Evolutionary conservation across 2,797 vertebrate species (phyloP), one percentile per base, ranked within the genome.

Genomic region (Channallabes apus): DNA sequence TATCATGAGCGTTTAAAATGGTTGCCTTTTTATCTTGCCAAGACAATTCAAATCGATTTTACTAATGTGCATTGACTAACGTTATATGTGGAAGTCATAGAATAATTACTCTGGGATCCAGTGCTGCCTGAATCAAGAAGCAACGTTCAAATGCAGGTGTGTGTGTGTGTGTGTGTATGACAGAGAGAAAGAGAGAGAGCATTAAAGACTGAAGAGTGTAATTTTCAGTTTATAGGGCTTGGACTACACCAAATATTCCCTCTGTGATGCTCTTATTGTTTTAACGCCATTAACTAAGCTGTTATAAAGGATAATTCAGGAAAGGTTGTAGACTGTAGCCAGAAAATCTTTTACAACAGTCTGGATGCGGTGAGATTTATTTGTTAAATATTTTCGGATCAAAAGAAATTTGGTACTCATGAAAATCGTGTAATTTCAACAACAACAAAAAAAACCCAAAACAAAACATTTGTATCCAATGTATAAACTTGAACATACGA

Each of bases 21-120:
- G 78, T 84, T 80, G 86, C 86, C 82, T 89, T 84, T 77, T 54
- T 86, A 4, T 68, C 58, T 83, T 46, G 46, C 2, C 46, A 32
- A 76, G 69, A 69, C n/a, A 4, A 86, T 80, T 41, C 27, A 59
- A 58, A 80, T 79, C 59, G 29, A 59, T 61, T 69, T 73, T n/a
- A 59, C 58, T 84, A 64, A 64, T 58, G 46, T 56, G 58, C 8
- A 14, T 87, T 77, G 80, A 62, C 32, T 82, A 54, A 67, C 46
- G 46, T 62, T 61, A 3, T 58, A 62, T 46, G 59, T 69, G 51
- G 29, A 85, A 87, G 72, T 62, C 80, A 77, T 77, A 77, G 32
- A 82, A 76, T 9, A 65, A 41, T 29, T 80, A 61, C 84, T 80
- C 56, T 85, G 84, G 84, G 68, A 65, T 80, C 24, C 58, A 35